These are phyloP conservation scores for Coptodon rendalli DNA, from an alignment of 2,113 vertebrate genomes.

Conservation along the genomic window DNA sequence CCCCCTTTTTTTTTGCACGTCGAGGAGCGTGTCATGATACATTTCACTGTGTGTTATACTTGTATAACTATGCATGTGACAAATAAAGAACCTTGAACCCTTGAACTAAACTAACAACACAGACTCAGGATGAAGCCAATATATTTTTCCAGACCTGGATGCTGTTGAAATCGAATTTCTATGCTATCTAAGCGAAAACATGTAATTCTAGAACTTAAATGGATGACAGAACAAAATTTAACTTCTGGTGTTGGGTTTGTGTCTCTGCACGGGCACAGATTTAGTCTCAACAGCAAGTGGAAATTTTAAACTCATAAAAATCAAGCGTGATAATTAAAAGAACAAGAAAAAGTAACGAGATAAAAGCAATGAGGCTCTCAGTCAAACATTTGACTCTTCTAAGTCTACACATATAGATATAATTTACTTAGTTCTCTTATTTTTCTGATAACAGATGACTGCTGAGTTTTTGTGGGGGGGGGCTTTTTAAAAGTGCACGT, in stretches of 20 bases:
- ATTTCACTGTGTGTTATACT: no score
- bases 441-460: background rate
- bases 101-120: background rate
- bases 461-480: background rate
- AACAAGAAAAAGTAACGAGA: background rate
- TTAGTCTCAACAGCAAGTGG: background rate
- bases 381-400: background rate
- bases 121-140: background rate
- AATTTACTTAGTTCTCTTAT: background rate
- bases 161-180: background rate
- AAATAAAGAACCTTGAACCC: no score
- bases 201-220: background rate
- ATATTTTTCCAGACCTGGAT: background rate
- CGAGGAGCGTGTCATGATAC: no score
- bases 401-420: background rate
- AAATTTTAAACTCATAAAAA: background rate
- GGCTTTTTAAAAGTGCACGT: background rate
- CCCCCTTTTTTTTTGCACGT: no score
- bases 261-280: background rate
- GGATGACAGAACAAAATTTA: background rate
- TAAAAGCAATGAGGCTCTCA: background rate
- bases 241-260: background rate
- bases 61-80: no score
- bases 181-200: background rate
- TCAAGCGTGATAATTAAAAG: accelerated